phyloP scores from a whole-genome alignment of 2,797 vertebrate genomes.

The Neosalanx taihuensis region DNA sequence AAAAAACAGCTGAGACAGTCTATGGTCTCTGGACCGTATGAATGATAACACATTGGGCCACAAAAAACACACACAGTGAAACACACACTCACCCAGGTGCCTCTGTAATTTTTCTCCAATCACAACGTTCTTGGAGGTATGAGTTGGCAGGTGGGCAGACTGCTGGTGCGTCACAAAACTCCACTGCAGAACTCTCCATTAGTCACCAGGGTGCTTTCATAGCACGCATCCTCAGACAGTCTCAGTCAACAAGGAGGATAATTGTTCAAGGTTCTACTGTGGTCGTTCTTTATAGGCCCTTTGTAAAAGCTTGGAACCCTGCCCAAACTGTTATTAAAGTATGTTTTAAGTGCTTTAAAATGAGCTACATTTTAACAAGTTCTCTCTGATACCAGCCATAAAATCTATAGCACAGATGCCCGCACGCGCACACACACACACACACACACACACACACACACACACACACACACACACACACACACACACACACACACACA shows the following conservation, averaged over 20 bases:
- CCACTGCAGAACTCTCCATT: conserved; percentile 6
- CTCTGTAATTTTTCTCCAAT: not conserved
- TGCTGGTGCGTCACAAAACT: conserved; percentile 20
- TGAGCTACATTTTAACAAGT: conserved; percentile 47
- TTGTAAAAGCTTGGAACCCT: conserved; percentile 41
- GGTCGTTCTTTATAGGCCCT: conserved; percentile 38
- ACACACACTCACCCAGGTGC: not conserved
- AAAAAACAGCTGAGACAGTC: conserved; percentile 34
- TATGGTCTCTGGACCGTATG: not conserved
- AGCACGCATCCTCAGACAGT: conserved; percentile 47
- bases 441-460: conserved; percentile 9
- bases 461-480: not conserved
- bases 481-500: conserved; percentile 17
- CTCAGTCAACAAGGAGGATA: conserved; percentile 67
- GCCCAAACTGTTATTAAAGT: conserved; percentile 50
- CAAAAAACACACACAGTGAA: not conserved
- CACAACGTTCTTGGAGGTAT: not conserved
- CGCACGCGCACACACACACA: conserved; percentile 11
- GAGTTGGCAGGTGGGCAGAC: conserved; percentile 17
- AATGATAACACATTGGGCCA: not conserved
- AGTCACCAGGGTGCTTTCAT: conserved; percentile 43
- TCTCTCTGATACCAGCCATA: conserved; percentile 42
- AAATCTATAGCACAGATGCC: not conserved
- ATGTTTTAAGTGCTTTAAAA: conserved; percentile 45
- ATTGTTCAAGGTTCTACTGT: conserved; percentile 45